Evolutionary conservation across 2,888 invertebrate species (phyloP).

Genomic region (Apantesis nais): DNA sequence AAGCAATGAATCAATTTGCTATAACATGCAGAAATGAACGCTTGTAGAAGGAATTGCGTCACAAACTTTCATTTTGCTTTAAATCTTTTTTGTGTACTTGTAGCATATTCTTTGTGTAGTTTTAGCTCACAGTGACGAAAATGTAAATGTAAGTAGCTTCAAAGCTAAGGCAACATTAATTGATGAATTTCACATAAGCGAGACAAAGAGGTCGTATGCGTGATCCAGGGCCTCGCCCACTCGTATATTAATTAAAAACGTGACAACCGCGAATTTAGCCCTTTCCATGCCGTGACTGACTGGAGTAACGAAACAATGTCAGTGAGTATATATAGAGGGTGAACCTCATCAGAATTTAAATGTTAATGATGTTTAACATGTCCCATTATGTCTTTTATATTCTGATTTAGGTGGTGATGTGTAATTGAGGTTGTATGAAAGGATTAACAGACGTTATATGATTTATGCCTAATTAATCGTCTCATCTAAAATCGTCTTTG

Average conservation of each 20-base stretch:
- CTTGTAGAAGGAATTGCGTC: not conserved
- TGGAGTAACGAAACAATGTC: conserved; percentile 53
- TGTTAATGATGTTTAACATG: conserved; percentile 52
- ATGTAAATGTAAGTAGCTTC: conserved; percentile 51
- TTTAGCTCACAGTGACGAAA: conserved; percentile 37
- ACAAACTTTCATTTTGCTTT: not conserved
- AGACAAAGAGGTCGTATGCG: conserved; percentile 58
- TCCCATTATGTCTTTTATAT: conserved; percentile 14
- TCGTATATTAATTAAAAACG: conserved; percentile 82
- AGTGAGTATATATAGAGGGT: conserved; percentile 37
- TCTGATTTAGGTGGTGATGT: not conserved
- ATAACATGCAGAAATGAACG: not conserved
- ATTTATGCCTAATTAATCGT: not conserved
- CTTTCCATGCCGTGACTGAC: conserved; percentile 67
- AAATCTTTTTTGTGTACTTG: conserved; percentile 14
- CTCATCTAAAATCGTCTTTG: not conserved
- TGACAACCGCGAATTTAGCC: conserved; percentile 76
- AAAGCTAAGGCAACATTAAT: conserved; percentile 60
- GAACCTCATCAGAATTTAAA: conserved; percentile 55
- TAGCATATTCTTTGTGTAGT: conserved; percentile 20
- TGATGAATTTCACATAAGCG: conserved; percentile 70
- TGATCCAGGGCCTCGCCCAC: conserved; percentile 63
- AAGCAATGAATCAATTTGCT: conserved; percentile 1
- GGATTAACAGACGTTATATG: not conserved
- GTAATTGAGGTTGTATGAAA: not conserved